These are phyloP conservation scores for Loris lydekkerianus DNA, from an alignment of 2,797 vertebrate species.

Conservation along the genomic window DNA sequence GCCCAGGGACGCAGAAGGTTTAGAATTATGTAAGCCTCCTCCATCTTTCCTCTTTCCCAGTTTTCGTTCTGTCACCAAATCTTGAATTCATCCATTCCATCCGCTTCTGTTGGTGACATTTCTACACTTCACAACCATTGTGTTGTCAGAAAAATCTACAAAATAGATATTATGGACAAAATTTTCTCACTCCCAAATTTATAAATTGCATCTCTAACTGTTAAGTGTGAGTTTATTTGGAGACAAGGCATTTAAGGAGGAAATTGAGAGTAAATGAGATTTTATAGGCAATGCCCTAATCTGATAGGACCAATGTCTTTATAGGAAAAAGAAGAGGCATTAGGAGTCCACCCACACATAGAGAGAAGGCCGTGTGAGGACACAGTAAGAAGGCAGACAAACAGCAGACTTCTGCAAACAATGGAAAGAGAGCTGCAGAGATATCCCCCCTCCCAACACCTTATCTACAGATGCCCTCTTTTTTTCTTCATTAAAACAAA, in stretches of 20 bases:
- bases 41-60: neutral
- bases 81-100: neutral
- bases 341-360: rapidly evolving
- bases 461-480: neutral
- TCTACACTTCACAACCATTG: neutral
- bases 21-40: neutral
- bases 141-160: neutral
- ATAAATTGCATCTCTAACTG: neutral
- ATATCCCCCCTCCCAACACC: neutral
- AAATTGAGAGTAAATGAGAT: neutral
- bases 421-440: neutral
- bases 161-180: neutral
- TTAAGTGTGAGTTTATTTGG: neutral
- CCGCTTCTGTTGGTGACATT: neutral
- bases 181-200: neutral
- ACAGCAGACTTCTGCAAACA: neutral
- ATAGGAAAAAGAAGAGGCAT: neutral
- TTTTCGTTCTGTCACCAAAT: neutral
- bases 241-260: neutral
- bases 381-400: neutral
- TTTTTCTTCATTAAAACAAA: neutral
- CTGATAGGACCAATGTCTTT: neutral
- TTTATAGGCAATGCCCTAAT: rapidly evolving
- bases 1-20: neutral
- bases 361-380: neutral